Evolutionary conservation across 2,113 vertebrate genomes (phyloP), one percentile per base, ranked within the genome.

Genomic region (Petromus typicus): DNA sequence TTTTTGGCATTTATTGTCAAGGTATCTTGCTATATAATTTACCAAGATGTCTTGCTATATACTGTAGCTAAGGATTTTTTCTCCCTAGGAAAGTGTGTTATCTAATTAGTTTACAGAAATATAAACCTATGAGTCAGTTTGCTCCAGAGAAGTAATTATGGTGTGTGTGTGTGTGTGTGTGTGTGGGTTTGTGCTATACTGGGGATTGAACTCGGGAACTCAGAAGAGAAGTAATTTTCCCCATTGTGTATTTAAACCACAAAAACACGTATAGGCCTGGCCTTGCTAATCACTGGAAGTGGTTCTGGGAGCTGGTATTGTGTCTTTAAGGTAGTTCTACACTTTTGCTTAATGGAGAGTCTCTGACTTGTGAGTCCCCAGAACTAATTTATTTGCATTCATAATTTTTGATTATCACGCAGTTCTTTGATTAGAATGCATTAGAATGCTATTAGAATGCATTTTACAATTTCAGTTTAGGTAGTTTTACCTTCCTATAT

Each of bases 21-120:
- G 25, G 54, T 73, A 64, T 48, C 76, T 51, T 51, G 48, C 48
- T 51, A 10, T 51, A 51, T 51, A 82, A 27, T 83, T 92, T 54
- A 63, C 34, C 45, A 14, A 57, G 7, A 14, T 40, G 40, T 63
- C 48, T 69, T 76, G 80, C 48, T 69, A 25, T 71, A 66, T 12
- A 37, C 67, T 30, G 10, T 40, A 54, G 23, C 27, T 86, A 78
- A 67, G 71, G 8, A 78, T 61, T 45, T 57, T 71, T 66, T 27
- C 22, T 40, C 7, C 64, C 30, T 20, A 75, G 75, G 73, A 81
- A 51, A 67, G 45, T 71, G 20, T 12, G 37, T 75, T 84, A 87
- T 67, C 84, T 92, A 84, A 76, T 59, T 88, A 76, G n/a, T 57
- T 95, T 76, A 84, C 25, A 83, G 71, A 84, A 89, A 89, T 43